Evolutionary conservation across 1,140 invertebrate species (phyloP).

Genomic region (Diorhabda sublineata): DNA sequence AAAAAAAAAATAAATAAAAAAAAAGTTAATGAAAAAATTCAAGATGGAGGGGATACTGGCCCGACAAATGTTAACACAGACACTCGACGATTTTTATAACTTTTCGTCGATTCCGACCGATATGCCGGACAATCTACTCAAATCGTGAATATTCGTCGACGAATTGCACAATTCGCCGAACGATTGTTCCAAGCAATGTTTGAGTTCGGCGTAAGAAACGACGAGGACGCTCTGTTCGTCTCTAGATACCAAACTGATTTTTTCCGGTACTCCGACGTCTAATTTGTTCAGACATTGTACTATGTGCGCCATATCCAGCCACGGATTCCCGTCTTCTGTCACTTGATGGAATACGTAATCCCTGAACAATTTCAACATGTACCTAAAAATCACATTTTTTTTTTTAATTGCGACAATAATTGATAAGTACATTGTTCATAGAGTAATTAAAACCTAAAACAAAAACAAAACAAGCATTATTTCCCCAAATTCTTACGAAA

Average conservation of each 20-base stretch:
- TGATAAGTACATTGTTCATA: too few species aligned
- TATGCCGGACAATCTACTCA: slow-evolving; percentile 9
- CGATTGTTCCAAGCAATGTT: slow-evolving; percentile 89
- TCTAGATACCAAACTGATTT: slow-evolving; percentile 91
- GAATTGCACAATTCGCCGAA: slow-evolving; percentile 64
- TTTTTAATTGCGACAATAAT: background rate
- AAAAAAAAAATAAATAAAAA: background rate
- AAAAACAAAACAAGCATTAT: too few species aligned
- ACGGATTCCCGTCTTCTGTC: slow-evolving; percentile 86
- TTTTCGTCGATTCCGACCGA: background rate
- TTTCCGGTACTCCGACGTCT: slow-evolving; percentile 82
- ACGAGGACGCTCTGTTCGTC: slow-evolving; percentile 95
- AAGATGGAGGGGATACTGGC: background rate
- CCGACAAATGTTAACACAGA: background rate
- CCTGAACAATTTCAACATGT: slow-evolving; percentile 96
- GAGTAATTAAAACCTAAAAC: too few species aligned
- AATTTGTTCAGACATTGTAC: slow-evolving; percentile 92
- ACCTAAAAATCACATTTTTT: slow-evolving; percentile 45
- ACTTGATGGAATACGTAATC: slow-evolving; percentile 97
- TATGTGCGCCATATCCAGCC: slow-evolving; percentile 94
- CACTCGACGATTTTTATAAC: background rate
- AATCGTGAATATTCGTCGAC: slow-evolving; percentile 25
- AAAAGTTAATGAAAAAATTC: background rate
- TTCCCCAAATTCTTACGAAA: too few species aligned
- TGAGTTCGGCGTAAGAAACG: slow-evolving; percentile 90